These are phyloP conservation scores for Drosophila leonis DNA, from an alignment of 2,888 invertebrate genomes.

Conservation along the genomic window DNA sequence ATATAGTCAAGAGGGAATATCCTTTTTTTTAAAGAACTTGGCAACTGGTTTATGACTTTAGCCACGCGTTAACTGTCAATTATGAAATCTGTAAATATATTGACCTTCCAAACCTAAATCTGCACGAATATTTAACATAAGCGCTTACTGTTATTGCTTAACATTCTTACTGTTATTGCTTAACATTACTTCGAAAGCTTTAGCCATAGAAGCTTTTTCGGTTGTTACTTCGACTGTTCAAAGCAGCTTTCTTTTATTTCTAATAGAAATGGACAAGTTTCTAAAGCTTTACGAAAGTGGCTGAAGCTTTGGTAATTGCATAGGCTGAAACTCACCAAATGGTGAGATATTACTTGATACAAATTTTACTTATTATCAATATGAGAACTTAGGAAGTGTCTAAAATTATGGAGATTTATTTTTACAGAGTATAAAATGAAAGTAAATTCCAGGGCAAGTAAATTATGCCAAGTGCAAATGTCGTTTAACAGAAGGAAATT, in stretches of 20 bases:
- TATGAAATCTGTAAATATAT: too few relatives aligned
- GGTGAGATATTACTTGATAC: neutral
- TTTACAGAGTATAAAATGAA: too few relatives aligned
- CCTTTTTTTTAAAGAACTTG: too few relatives aligned
- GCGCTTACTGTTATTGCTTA: neutral
- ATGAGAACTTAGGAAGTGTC: neutral
- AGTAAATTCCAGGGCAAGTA: too few relatives aligned
- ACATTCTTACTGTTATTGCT: too few relatives aligned
- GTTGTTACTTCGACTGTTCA: conserved; percentile 13
- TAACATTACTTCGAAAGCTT: conserved; percentile 9
- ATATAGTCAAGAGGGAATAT: too few relatives aligned
- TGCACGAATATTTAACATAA: neutral
- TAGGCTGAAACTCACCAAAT: neutral
- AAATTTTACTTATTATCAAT: neutral
- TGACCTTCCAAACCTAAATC: too few relatives aligned
- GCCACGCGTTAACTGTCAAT: too few relatives aligned
- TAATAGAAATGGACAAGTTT: too few relatives aligned
- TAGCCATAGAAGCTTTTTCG: conserved; percentile 1
- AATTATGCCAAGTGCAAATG: too few relatives aligned
- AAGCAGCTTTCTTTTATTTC: neutral
- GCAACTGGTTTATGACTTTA: too few relatives aligned
- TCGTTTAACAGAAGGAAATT: too few relatives aligned
- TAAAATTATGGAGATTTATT: neutral
- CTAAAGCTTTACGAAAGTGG: neutral
- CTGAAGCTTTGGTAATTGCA: neutral